Conservation (phyloP, 1,140 invertebrate species). For the Penaeus vannamei region DNA sequence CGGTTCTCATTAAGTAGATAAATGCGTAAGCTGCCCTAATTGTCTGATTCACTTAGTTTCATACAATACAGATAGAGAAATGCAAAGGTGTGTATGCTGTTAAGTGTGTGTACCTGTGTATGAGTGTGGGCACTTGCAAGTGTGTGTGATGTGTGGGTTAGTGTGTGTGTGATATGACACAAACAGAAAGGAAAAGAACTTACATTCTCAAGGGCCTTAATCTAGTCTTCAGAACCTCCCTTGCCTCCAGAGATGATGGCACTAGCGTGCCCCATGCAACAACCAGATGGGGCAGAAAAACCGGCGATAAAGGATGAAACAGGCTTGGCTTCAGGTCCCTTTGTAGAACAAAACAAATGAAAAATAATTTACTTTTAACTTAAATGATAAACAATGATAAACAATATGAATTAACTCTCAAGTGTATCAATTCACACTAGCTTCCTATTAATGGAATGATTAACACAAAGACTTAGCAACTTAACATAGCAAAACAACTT, state of each 20-base stretch:
- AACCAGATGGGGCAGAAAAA: slow-evolving; percentile 95
- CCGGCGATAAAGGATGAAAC: slow-evolving; percentile 99
- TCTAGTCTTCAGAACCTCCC: slow-evolving; percentile 98
- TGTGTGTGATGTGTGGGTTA: background rate
- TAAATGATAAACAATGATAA: too few relatives aligned
- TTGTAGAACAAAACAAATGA: too few relatives aligned
- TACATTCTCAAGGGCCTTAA: slow-evolving; percentile 92
- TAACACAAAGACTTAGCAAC: slow-evolving; percentile 36
- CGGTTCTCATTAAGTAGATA: too few relatives aligned
- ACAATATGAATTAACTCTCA: too few relatives aligned
- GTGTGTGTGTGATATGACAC: background rate
- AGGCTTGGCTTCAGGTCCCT: slow-evolving; percentile 81
- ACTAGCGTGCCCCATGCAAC: slow-evolving; percentile 99
- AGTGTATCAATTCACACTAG: too few relatives aligned
- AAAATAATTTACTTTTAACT: too few relatives aligned
- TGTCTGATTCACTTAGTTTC: too few relatives aligned
- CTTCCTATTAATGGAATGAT: background rate
- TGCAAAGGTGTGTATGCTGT: too few relatives aligned
- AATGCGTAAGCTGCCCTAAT: too few relatives aligned
- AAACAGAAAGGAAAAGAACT: slow-evolving; percentile 62
- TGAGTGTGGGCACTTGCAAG: too few relatives aligned
- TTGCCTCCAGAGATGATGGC: slow-evolving; percentile 99
- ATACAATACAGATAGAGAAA: too few relatives aligned
- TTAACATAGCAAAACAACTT: background rate
- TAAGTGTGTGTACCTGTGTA: too few relatives aligned